These are phyloP conservation scores for Chitala chitala DNA, from an alignment of 2,113 vertebrate species.

Conservation along the genomic window DNA sequence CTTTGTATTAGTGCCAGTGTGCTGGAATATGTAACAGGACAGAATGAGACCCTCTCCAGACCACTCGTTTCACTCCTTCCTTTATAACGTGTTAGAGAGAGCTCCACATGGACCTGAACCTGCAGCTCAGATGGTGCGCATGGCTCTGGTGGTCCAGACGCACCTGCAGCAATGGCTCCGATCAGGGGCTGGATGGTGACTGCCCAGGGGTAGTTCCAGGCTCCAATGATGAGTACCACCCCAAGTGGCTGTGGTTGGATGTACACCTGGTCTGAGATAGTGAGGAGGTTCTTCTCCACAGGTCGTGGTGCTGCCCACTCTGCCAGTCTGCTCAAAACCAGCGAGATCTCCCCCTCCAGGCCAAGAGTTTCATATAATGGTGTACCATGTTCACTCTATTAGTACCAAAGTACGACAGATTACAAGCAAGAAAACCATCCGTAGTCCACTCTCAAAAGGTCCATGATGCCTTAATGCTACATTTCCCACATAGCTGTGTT, in stretches of 20 bases:
- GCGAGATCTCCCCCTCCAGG: slow-evolving; percentile 62
- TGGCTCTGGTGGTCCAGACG: not conserved
- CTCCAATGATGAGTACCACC: slow-evolving; percentile 79
- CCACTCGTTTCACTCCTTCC: too few species aligned
- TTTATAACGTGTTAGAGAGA: too few species aligned
- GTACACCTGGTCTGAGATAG: slow-evolving; percentile 69
- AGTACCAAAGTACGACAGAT: not conserved
- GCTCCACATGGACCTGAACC: too few species aligned
- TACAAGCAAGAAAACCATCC: not conserved
- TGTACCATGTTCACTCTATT: slow-evolving; percentile 54
- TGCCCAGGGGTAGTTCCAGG: slow-evolving; percentile 90
- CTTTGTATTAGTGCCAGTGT: not conserved
- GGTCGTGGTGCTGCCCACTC: slow-evolving; percentile 71
- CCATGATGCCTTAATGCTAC: too few species aligned
- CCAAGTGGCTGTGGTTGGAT: slow-evolving; percentile 76
- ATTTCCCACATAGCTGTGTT: too few species aligned
- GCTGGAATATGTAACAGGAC: too few species aligned
- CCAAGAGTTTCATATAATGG: slow-evolving; percentile 69
- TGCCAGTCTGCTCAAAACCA: slow-evolving; percentile 61
- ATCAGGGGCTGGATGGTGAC: slow-evolving; percentile 76
- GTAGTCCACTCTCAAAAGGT: too few species aligned
- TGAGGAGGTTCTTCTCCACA: slow-evolving; percentile 67
- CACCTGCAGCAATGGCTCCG: slow-evolving; percentile 86
- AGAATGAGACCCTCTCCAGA: too few species aligned
- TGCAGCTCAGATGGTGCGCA: not conserved